Evolutionary conservation across 2,888 invertebrate species (phyloP).

Genomic region (Eristalis pertinax): DNA sequence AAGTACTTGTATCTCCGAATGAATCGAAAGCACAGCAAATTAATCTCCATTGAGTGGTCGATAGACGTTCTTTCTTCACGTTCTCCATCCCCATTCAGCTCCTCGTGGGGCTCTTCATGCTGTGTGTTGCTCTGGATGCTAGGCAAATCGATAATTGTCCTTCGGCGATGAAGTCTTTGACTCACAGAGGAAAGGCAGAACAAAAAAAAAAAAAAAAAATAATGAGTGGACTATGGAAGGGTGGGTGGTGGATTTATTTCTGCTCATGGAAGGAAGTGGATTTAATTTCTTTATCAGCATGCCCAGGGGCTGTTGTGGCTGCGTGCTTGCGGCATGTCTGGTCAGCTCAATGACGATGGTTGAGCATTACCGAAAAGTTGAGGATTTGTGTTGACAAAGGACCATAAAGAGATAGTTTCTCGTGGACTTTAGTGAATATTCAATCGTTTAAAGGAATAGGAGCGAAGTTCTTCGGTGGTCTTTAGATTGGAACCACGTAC

Average conservation of each 20-base stretch:
- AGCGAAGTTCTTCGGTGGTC: background rate
- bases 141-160: constrained; percentile 25
- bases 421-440: background rate
- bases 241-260: background rate
- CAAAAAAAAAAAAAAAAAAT: background rate
- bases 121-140: background rate
- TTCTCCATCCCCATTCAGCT: background rate
- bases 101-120: background rate
- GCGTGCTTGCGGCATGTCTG: background rate
- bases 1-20: constrained; percentile 6
- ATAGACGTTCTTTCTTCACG: background rate
- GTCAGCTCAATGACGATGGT: background rate
- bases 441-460: background rate
- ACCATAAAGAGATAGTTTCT: background rate
- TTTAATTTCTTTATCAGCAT: background rate
- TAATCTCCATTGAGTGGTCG: constrained; percentile 14
- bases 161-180: constrained; percentile 9
- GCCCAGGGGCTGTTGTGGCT: background rate
- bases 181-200: background rate
- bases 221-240: background rate
- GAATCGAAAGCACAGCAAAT: constrained; percentile 14
- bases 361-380: background rate
- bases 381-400: background rate
- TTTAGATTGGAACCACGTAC: too few species aligned
- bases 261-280: background rate